A percentile compares a stretch with the other conserved stretches of the same genome.
Evolutionary conservation across 1,140 invertebrate genomes (phyloP).

Genomic region (Cheumatopsyche charites): DNA sequence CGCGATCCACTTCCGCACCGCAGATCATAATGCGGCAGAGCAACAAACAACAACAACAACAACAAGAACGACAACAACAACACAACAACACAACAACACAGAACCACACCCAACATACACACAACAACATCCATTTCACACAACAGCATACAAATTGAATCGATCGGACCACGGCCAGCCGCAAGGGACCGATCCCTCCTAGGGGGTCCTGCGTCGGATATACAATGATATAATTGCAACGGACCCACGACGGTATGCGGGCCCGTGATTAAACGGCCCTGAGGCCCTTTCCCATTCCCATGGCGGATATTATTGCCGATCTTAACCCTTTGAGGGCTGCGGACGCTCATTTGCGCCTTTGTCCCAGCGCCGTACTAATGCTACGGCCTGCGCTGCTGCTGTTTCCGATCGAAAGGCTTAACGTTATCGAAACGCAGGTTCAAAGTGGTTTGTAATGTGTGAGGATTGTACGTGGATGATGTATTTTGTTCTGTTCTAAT

Average conservation of each 20-base stretch:
- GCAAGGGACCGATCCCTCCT: no score
- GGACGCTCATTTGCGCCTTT: slow-evolving; percentile 16
- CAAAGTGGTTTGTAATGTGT: no score
- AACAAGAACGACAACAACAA: no score
- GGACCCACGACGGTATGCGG: neutral
- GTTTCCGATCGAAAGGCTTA: no score
- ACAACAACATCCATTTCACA: neutral
- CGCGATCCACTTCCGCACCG: neutral
- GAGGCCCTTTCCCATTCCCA: neutral
- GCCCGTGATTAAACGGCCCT: slow-evolving; percentile 4
- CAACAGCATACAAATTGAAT: neutral
- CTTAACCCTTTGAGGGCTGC: slow-evolving; percentile 13
- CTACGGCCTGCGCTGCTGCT: no score
- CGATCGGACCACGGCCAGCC: no score
- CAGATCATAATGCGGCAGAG: neutral
- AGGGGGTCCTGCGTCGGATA: no score
- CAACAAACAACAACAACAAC: no score
- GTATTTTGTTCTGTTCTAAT: no score
- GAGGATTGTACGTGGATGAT: no score
- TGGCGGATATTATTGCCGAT: neutral
- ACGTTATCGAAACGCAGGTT: no score
- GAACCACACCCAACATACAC: neutral
- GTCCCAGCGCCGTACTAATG: slow-evolving; percentile 3
- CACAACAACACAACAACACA: neutral
- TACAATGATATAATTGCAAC: slow-evolving; percentile 6